Evolutionary conservation across 1,140 invertebrate species (phyloP).

Genomic region (Calephelis virginiensis): DNA sequence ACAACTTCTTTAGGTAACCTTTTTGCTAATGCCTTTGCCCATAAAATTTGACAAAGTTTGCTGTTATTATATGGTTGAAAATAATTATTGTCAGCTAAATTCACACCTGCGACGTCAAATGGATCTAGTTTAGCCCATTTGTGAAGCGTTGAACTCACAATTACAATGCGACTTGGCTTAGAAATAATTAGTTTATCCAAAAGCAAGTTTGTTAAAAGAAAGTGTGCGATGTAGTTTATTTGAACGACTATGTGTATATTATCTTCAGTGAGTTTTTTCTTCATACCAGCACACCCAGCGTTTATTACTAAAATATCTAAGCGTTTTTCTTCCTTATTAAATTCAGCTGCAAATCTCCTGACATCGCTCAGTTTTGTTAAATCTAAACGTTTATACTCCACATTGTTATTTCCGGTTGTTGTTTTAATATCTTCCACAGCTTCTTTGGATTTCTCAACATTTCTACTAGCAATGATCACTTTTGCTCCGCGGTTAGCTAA

Average conservation of each 20-base stretch:
- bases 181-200: slow-evolving; percentile 71
- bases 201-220: slow-evolving; percentile 82
- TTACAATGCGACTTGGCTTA: slow-evolving; percentile 82
- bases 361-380: slow-evolving; percentile 49
- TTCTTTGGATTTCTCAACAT: slow-evolving; percentile 29
- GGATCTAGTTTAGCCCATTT: slow-evolving; percentile 77
- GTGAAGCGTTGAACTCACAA: slow-evolving; percentile 83
- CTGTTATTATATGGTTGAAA: slow-evolving; percentile 80
- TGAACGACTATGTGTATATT: slow-evolving; percentile 81
- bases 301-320: slow-evolving; percentile 87
- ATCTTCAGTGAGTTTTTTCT: slow-evolving; percentile 76
- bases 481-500: slow-evolving; percentile 35
- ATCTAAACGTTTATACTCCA: slow-evolving; percentile 48
- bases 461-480: slow-evolving; percentile 39
- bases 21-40: slow-evolving; percentile 81
- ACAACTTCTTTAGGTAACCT: slow-evolving; percentile 78
- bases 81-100: slow-evolving; percentile 60
- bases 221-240: slow-evolving; percentile 83
- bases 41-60: slow-evolving; percentile 86
- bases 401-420: slow-evolving; percentile 25
- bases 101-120: slow-evolving; percentile 80
- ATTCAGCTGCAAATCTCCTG: slow-evolving; percentile 44
- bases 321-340: slow-evolving; percentile 65
- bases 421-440: slow-evolving; percentile 31
- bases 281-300: slow-evolving; percentile 75